Evolutionary conservation across 2,888 invertebrate species (phyloP), one percentile per base, ranked within the genome.

Genomic region (Drosophila mulleri): DNA sequence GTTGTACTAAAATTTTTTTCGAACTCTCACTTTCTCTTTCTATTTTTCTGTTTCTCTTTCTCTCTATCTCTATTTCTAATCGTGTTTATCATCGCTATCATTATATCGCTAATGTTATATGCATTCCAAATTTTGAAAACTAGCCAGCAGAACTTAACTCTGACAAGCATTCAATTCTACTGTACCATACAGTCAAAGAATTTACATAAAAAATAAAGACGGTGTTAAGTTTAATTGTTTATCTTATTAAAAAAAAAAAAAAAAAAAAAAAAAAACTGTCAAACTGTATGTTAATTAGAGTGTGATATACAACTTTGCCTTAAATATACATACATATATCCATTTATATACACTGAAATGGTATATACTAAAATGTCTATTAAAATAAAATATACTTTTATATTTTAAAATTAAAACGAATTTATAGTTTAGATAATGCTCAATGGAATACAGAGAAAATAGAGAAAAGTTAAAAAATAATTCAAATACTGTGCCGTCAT

Each of bases 181-280:
- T 29, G 37, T 12, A 5, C 26, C 7, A 3, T n/a, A 23, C 26
- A 48, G 9, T 18, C 16, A 39, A 48, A 16, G 23, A 29, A 69
- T 67, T 68, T 69, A n/a, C 39, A 68, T 41, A 48, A 56, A 48
- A 42, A 29, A 56, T 58, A 16, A 20, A 61, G 39, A 29, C 53
- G 29, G 52, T 57, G 67, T 18, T 72, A 75, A 72, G 18, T 72
- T 72, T 45, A 61, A 9, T 26, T 75, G 56, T 67, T 42, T 44
- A 62, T 58, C 45, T 20, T 16, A 16, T 12, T 4, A 26, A 26
- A 26, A 9, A 29, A 29, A 7, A 29, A 29, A 29, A 7, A 29
- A 7, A 29, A 29, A 7, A 26, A 20, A 20, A 20, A 64, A 57
- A 44, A n/a, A 23, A 53, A 23, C 9, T 56, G 53, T 20, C 53